Conservation (phyloP, 2,797 vertebrate genomes). For the Oreortyx pictus region DNA sequence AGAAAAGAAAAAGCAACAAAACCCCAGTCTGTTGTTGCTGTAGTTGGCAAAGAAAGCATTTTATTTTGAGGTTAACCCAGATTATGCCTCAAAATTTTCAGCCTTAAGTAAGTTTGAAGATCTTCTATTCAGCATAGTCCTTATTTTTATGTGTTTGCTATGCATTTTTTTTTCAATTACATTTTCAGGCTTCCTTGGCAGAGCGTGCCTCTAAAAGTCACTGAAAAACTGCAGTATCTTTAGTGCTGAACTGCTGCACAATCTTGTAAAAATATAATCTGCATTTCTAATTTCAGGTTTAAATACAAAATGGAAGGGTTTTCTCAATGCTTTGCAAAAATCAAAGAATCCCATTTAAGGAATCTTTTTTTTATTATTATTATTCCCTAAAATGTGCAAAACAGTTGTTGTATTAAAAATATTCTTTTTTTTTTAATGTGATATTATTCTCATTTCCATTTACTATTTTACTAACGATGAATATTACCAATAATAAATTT, state of each 20-base stretch:
- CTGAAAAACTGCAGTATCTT: not conserved
- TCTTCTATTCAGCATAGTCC: not conserved
- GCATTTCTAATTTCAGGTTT: not conserved
- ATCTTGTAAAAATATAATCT: not conserved
- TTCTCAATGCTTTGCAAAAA: not conserved
- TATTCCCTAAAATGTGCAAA: not conserved
- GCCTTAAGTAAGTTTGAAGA: not conserved
- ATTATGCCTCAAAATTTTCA: not conserved
- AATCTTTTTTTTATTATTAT: not conserved
- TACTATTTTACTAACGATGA: slow-evolving; percentile 4
- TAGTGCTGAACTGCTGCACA: not conserved
- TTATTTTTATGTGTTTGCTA: not conserved
- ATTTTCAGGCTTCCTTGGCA: not conserved
- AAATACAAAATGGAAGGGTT: not conserved
- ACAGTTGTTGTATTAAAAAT: not conserved
- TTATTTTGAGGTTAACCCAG: not conserved
- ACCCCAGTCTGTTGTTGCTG: not conserved
- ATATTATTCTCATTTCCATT: not conserved
- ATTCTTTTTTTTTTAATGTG: not conserved
- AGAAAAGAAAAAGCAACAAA: not conserved
- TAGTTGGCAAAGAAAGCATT: not conserved
- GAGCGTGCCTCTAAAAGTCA: not conserved
- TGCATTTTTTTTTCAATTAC: slow-evolving; percentile 9
- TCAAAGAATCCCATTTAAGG: not conserved
- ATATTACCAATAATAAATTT: not conserved